Evolutionary conservation across 2,797 vertebrate species (phyloP).

Genomic region (Dicrostonyx torquatus): DNA sequence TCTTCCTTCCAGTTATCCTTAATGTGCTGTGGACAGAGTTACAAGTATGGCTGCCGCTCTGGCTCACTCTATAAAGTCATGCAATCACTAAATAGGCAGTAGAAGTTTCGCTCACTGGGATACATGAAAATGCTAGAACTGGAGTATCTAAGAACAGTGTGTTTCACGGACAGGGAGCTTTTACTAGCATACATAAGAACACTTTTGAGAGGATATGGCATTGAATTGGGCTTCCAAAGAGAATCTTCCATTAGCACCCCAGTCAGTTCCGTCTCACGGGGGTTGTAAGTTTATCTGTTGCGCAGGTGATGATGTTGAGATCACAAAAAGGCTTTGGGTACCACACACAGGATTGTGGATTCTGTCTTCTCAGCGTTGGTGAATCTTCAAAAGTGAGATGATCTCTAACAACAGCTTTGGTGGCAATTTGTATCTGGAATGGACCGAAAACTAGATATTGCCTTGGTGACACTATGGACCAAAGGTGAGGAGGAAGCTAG

Average conservation of each 20-base stretch:
- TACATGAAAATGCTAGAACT: not conserved
- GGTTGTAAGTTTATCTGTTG: not conserved
- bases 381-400: not conserved
- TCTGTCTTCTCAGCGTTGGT: not conserved
- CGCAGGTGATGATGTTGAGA: not conserved
- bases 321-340: not conserved
- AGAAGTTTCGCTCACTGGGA: not conserved
- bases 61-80: not conserved
- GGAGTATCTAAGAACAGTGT: not conserved
- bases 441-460: not conserved
- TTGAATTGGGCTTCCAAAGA: not conserved
- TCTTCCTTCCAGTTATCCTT: not conserved
- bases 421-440: not conserved
- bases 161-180: not conserved
- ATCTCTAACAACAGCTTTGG: not conserved
- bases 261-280: too few species aligned
- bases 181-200: not conserved
- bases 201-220: not conserved
- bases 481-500: not conserved
- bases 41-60: too few species aligned
- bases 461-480: not conserved
- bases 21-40: not conserved
- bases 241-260: not conserved
- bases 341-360: not conserved
- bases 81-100: not conserved